Evolutionary conservation across 1,140 invertebrate genomes (phyloP).

Genomic region (Andrena cerasifolii): DNA sequence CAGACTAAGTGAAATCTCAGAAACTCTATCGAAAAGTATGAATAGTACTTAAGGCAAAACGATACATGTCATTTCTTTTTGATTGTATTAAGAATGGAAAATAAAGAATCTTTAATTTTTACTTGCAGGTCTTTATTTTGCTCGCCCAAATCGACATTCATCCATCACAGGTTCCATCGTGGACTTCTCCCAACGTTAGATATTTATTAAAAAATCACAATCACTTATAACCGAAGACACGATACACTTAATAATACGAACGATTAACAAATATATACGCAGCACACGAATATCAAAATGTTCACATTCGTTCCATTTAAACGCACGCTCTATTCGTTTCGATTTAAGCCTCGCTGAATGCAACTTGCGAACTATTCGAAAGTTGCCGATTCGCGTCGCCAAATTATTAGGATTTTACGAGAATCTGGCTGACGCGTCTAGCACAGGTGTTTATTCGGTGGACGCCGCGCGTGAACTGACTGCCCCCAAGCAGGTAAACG

Average conservation of each 20-base stretch:
- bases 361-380: too few relatives aligned
- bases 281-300: not conserved
- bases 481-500: too few relatives aligned
- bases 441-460: too few relatives aligned
- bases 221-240: not conserved
- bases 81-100: too few relatives aligned
- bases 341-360: not conserved
- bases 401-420: too few relatives aligned
- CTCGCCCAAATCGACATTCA: too few relatives aligned
- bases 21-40: not conserved
- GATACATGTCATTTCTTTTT: not conserved
- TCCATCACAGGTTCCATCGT: not conserved
- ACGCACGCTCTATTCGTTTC: not conserved
- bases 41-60: slow-evolving; percentile 9
- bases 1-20: not conserved
- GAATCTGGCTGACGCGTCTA: too few relatives aligned
- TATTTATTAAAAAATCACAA: not conserved
- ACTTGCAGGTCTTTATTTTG: not conserved
- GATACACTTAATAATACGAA: not conserved
- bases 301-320: not conserved
- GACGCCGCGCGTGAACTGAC: too few relatives aligned
- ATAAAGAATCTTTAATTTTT: slow-evolving; percentile 1
- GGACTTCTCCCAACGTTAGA: not conserved
- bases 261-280: not conserved
- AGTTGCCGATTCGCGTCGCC: too few relatives aligned